Percentiles rank a stretch among this genome's conserved stretches.
These are phyloP conservation scores for Euzetes globulus DNA, from an alignment of 2,888 invertebrate species.

Conservation along the genomic window DNA sequence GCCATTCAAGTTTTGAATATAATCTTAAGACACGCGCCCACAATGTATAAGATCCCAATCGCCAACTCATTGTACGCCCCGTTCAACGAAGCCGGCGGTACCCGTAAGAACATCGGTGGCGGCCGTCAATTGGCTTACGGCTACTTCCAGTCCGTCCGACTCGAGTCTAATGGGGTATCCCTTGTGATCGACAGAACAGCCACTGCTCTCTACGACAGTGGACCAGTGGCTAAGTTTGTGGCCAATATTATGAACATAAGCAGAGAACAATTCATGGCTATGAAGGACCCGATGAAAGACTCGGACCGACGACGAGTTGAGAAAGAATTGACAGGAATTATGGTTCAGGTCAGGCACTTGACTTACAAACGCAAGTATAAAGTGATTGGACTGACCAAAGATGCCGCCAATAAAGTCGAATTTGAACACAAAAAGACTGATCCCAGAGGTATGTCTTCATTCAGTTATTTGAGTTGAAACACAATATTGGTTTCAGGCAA, in stretches of 20 bases:
- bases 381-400: conserved; percentile 17
- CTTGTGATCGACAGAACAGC: conserved; percentile 34
- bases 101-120: conserved; percentile 1
- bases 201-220: conserved; percentile 34
- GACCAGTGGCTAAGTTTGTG: conserved; percentile 25
- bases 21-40: conserved; percentile 29
- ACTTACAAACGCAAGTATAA: conserved; percentile 28
- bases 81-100: neutral
- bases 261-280: neutral
- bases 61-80: conserved; percentile 25
- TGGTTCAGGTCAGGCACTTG: conserved; percentile 32
- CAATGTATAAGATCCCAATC: conserved; percentile 13
- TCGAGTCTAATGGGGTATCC: conserved; percentile 6
- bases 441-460: neutral
- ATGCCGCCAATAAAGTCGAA: neutral
- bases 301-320: conserved; percentile 12
- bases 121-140: conserved; percentile 36
- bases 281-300: conserved; percentile 6
- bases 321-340: conserved; percentile 29
- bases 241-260: conserved; percentile 17
- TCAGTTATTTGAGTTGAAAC: neutral
- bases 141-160: conserved; percentile 35
- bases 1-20: conserved; percentile 28
- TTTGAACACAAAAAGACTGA: conserved; percentile 11
- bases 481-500: neutral